Base-by-base conservation (phyloP, 2,113 vertebrate species). In the Crotophaga sulcirostris region DNA sequence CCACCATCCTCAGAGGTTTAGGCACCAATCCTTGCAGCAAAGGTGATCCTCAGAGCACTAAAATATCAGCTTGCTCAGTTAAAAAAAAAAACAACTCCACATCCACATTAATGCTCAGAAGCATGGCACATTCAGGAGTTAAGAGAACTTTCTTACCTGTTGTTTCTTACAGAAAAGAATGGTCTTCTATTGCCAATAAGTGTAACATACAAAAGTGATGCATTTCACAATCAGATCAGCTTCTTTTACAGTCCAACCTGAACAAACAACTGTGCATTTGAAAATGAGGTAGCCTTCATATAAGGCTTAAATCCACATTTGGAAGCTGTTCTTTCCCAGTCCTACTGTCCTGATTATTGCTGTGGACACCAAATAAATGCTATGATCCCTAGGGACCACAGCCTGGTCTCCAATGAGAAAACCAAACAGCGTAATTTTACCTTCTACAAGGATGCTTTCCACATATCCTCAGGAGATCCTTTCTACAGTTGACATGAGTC, bases 1-100 rank as follows among this genome's bases (percentile, higher is more conserved):
- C 33, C 55, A 11, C 3, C 47, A 81, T 51, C 55, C 81, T 85
- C 56, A 38, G 85, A 89, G 68, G 78, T 28, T 62, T 36, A 87
- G 86, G 84, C 80, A 90, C 26, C 86, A 59, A 66, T 66, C 84
- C 84, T 14, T 26, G 38, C 73, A 89, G 77, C 83, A 93, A 84
- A 89, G 92, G 74, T 60, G 91, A 87, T 84, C 44, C 60, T 94
- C 93, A 56, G 70, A 96, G 72, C 93, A 45, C 82, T 70, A 70
- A 78, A 88, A 80, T 88, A 88, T 92, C 96, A 95, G 85, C 72
- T 86, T 62, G 34, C 67, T 83, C 55, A 47, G 66, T 67, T 11
- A 42, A 42, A 42, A 26, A 44, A 85, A 91, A 75, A 86, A 38
- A 1, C 18, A 51, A 42, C 23, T 34, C 29, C 34, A 34, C 56